phyloP scores from a whole-genome alignment of 2,888 invertebrate genomes.

The Myopa tessellatipennis region DNA sequence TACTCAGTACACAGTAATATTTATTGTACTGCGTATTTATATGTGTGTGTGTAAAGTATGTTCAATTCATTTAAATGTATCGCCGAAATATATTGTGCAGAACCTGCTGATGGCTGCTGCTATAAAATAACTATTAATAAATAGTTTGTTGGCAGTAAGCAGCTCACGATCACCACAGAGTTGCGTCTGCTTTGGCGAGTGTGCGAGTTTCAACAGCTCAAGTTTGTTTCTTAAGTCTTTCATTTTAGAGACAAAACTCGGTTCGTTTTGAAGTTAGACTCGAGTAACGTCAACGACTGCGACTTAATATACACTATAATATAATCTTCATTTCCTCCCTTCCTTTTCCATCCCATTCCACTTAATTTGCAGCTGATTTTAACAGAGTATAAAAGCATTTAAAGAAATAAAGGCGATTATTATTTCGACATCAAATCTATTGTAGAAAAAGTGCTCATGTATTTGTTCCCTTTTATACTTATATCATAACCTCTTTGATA shows the following conservation, averaged over 20 bases:
- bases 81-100: not conserved
- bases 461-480: too few species aligned
- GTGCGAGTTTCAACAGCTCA: not conserved
- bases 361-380: too few species aligned
- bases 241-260: not conserved
- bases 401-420: too few species aligned
- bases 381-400: too few species aligned
- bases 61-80: not conserved
- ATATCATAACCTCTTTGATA: too few species aligned
- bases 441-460: too few species aligned
- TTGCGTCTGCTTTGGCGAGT: not conserved
- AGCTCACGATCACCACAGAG: not conserved
- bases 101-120: not conserved
- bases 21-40: not conserved
- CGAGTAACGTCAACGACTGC: not conserved
- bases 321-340: too few species aligned
- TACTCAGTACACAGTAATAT: not conserved
- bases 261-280: not conserved
- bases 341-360: too few species aligned
- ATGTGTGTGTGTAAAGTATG: not conserved
- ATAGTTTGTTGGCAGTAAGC: not conserved
- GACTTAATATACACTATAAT: not conserved
- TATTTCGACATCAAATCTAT: too few species aligned
- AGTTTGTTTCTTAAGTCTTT: conserved; percentile 24
- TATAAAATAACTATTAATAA: not conserved